Evolutionary conservation across 2,113 vertebrate species (phyloP).

Genomic region (Eulemur macaco): DNA sequence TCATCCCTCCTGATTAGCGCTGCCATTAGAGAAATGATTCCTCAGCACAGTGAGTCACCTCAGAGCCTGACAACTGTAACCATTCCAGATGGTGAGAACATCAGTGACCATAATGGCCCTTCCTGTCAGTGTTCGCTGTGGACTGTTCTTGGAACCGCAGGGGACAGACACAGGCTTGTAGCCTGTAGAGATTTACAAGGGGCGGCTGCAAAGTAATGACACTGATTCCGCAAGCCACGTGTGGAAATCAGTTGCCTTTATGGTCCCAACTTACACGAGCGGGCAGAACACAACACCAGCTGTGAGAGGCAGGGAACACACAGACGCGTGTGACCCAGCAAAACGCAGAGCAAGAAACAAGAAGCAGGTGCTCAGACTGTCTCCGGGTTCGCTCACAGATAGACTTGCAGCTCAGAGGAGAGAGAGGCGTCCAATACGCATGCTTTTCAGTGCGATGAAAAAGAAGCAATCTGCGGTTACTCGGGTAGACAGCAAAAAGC

Average conservation of each 20-base stretch:
- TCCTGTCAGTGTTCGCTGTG: background rate
- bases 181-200: constrained; percentile 64
- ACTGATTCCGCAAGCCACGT: background rate
- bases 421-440: background rate
- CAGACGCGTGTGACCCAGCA: background rate
- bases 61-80: constrained; percentile 28
- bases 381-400: background rate
- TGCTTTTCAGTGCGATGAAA: background rate
- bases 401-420: background rate
- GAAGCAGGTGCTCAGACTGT: background rate
- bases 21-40: constrained; percentile 37
- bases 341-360: background rate
- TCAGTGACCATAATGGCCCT: constrained; percentile 56
- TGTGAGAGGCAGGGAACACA: background rate
- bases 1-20: background rate
- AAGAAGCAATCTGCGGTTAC: background rate
- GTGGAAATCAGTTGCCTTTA: background rate
- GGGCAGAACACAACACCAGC: background rate
- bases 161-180: background rate
- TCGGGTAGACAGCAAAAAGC: constrained; percentile 9
- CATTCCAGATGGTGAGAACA: constrained; percentile 51
- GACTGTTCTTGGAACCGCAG: background rate
- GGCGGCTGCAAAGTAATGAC: background rate
- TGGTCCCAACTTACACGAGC: background rate
- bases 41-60: constrained; percentile 32